Evolutionary conservation across 2,888 invertebrate genomes (phyloP), one percentile per base, ranked within the genome.

Genomic region (Spodoptera picta): DNA sequence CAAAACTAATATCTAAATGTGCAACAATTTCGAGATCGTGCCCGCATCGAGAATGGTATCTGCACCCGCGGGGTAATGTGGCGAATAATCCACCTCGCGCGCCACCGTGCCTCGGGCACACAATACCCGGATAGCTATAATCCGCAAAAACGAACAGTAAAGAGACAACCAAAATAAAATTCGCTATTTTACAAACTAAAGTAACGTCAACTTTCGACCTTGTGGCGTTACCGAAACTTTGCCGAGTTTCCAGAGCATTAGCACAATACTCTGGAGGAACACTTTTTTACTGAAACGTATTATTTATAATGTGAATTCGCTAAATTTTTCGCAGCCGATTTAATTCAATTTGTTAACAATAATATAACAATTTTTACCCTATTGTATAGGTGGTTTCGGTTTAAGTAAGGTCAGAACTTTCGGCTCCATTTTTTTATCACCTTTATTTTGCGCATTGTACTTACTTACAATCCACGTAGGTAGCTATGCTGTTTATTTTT

Each of bases 51-150:
- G 84, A 84, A 84, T 83, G 77, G 85, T 89, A 83, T 85, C 84
- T 82, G 67, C 84, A 82, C 83, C 88, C 88, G 81, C 82, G 85
- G 87, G 86, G 84, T 91, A 92, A 91, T 91, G 92, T 78, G 90
- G 91, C 92, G 90, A 81, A 82, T 93, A 93, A 93, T 92, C 92
- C 92, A 88, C 85, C 87, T 92, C 92, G 89, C 91, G 91, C 91
- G 91, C 89, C 87, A 84, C 83, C 60, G 81, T 85, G 79, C 84
- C 82, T 65, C 65, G 67, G 76, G 83, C 77, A 57, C 80, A 87
- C 87, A 91, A 88, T 87, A 75, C 85, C 65, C 67, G 73, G 81
- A 87, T 89, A 85, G 76, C 81, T 84, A 84, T 92, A 92, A 92
- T 91, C 92, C 84, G 90, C 92, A 93, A 93, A 93, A 93, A 93